These are phyloP conservation scores for Sisyra nigra DNA, from an alignment of 2,888 invertebrate genomes.

Conservation along the genomic window DNA sequence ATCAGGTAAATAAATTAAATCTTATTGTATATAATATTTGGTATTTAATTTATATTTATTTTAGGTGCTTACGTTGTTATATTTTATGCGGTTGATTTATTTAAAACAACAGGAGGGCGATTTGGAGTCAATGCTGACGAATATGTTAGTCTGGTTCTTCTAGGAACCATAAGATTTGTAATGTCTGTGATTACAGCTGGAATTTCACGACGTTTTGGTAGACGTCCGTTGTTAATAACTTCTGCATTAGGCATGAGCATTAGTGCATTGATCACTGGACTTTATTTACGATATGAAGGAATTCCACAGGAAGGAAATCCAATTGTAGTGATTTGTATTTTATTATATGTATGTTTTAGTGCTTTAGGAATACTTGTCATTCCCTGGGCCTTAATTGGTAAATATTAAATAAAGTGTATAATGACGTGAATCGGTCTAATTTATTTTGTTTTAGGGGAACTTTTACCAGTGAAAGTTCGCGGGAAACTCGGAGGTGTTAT, in stretches of 20 bases:
- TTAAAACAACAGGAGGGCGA: conserved; percentile 28
- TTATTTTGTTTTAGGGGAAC: conserved; percentile 21
- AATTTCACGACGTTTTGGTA: conserved; percentile 30
- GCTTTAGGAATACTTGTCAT: conserved; percentile 36
- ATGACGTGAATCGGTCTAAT: no score
- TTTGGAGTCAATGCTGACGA: conserved; percentile 28
- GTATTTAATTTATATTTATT: neutral
- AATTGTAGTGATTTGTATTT: conserved; percentile 28
- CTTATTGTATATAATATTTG: neutral
- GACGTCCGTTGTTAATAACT: conserved; percentile 30
- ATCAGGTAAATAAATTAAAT: conserved; percentile 17
- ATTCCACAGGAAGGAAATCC: conserved; percentile 20
- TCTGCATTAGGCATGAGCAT: conserved; percentile 36
- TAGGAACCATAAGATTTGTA: conserved; percentile 33
- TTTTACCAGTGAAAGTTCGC: conserved; percentile 33
- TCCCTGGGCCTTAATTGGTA: conserved; percentile 38
- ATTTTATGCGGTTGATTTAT: conserved; percentile 37
- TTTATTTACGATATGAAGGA: conserved; percentile 18
- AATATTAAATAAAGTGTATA: no score
- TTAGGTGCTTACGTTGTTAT: conserved; percentile 36
- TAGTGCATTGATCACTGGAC: conserved; percentile 20
- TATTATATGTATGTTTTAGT: conserved; percentile 34
- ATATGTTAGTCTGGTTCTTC: conserved; percentile 29
- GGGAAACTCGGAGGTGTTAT: conserved; percentile 34
- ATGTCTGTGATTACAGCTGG: conserved; percentile 32